Conservation (phyloP, 1,140 invertebrate genomes). For the Drosophila melanica region DNA sequence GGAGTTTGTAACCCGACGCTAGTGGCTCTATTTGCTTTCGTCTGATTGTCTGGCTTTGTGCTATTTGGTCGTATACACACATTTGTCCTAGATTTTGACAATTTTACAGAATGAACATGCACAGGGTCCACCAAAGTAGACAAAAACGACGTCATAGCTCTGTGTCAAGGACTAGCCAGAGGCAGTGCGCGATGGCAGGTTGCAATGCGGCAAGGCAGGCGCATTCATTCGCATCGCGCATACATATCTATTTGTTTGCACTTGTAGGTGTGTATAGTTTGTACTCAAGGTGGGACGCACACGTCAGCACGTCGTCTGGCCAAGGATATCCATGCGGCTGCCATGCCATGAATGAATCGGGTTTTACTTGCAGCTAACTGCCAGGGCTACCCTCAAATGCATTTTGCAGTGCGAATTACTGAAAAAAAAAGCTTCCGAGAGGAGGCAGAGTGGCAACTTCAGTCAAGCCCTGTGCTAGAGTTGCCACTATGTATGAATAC, state of each 20-base stretch:
- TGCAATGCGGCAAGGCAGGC: constrained; percentile 27
- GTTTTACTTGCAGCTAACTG: constrained; percentile 8
- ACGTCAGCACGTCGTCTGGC: constrained; percentile 48
- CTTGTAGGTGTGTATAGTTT: constrained; percentile 18
- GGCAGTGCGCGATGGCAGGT: background rate
- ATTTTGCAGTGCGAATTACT: constrained; percentile 6
- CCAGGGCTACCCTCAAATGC: constrained; percentile 4
- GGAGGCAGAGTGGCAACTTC: constrained; percentile 31
- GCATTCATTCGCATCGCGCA: constrained; percentile 19
- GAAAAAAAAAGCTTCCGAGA: constrained; percentile 11
- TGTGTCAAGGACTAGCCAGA: constrained; percentile 70
- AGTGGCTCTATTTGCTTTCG: constrained; percentile 7
- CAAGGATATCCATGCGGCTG: constrained; percentile 40
- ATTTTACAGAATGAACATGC: constrained; percentile 75
- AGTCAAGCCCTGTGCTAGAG: constrained; percentile 12
- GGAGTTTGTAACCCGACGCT: constrained; percentile 31
- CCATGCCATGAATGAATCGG: constrained; percentile 42
- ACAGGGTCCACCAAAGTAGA: constrained; percentile 44
- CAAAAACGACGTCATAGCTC: constrained; percentile 55
- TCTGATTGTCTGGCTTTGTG: constrained; percentile 1
- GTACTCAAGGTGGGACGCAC: constrained; percentile 42
- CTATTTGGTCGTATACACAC: constrained; percentile 41
- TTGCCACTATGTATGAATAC: constrained; percentile 26
- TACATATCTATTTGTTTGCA: constrained; percentile 18
- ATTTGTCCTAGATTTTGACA: constrained; percentile 70